Conservation (phyloP, 2,888 invertebrate genomes). For the Baronia brevicornis region DNA sequence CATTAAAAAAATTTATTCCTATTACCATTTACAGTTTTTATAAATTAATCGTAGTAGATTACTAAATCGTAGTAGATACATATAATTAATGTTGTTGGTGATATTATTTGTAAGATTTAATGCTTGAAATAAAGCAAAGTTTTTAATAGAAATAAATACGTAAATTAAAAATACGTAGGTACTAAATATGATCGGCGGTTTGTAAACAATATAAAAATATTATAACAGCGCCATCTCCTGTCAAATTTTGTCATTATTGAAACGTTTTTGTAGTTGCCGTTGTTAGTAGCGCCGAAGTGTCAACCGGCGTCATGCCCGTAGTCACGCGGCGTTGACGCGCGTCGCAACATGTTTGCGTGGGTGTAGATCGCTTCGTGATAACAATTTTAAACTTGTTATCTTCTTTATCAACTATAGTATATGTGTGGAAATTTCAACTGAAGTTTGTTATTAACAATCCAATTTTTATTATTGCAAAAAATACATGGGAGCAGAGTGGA, state of each 20-base stretch:
- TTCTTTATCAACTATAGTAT: constrained; percentile 50
- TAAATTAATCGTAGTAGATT: too few species aligned
- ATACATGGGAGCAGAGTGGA: constrained; percentile 40
- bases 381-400: constrained; percentile 60
- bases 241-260: constrained; percentile 5
- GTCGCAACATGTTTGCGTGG: constrained; percentile 65
- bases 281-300: constrained; percentile 54
- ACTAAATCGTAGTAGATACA: too few species aligned
- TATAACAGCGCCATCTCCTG: constrained; percentile 45
- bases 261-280: constrained; percentile 37
- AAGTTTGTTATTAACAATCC: constrained; percentile 29
- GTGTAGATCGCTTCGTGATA: constrained; percentile 65
- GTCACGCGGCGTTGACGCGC: constrained; percentile 74
- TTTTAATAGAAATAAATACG: too few species aligned
- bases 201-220: constrained; percentile 17
- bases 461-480: constrained; percentile 30
- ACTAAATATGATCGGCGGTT: not conserved
- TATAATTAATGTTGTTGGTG: too few species aligned
- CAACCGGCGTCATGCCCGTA: constrained; percentile 67
- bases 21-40: too few species aligned
- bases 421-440: constrained; percentile 36
- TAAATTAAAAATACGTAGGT: too few species aligned
- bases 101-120: too few species aligned
- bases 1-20: too few species aligned
- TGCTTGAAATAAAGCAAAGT: too few species aligned